Base-by-base conservation (phyloP, 1,140 invertebrate species). In the Saccostrea glomerata region DNA sequence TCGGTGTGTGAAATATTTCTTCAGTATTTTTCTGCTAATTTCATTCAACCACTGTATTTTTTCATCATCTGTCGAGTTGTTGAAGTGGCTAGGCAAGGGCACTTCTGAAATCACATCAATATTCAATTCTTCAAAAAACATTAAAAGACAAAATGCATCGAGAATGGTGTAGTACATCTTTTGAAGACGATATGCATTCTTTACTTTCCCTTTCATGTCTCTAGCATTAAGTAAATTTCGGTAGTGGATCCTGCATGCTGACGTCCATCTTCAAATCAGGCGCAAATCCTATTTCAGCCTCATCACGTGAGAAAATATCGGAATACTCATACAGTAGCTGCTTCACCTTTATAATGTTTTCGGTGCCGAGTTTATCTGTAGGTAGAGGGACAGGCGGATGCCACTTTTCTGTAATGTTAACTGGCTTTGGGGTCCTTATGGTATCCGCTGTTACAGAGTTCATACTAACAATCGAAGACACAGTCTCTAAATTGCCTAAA, bases 21-120 rank as follows among this genome's bases (percentile, higher is more conserved):
- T 63, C 60, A 63, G 15, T 20, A 63, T 63, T n/a, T 17, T 63
- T 6, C 54, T 54, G 66, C 88, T 87, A 63, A 89, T 83, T 17
- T 87, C 70, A 70, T 90, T 90, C 4, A 90, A 23, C 88, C 86
- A 89, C 1, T 30, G 2, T 6, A 89, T 63, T 85, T 88, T 87
- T 15, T 83, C 58, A 12, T 82, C 82, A 11, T 85, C 20, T 25
- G 82, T n/a, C 20, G 15, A 47, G 2, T 58, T 9, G 12, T 25
- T 3, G 73, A 89, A 89, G 63, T 82, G 56, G 1, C 73, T 36
- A 7, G 83, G 87, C 9, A 87, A 82, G 12, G 63, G 66, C 3
- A 90, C 86, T 12, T 66, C 30, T 73, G 23, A 23, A 5, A 55
- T 47, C 0, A 56, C 6, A 73, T 85, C 30, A 0, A 88, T 3